Evolutionary conservation across 30 jellyfish, hydroid and myxozoan species (phyloP), one percentile per base, ranked within the genome.

Genomic region (Aurelia sp.): DNA sequence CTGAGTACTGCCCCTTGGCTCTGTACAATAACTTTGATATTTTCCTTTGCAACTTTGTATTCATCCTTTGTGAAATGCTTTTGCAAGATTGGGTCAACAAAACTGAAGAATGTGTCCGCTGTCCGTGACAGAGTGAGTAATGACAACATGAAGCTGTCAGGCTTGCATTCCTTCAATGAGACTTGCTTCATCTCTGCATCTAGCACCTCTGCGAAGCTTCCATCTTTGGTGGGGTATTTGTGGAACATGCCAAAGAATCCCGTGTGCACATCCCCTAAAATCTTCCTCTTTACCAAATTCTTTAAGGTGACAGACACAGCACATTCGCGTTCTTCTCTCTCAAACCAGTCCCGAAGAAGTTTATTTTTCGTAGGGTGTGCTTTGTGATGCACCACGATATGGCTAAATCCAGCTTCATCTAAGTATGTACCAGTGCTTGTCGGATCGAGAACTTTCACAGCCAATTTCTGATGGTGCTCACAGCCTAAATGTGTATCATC

Each of bases 61-160:
- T 93, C 97, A 13, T 89, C 91, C 75, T 85, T 85, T 17, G 94
- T 78, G 86, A 93, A 93, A 70, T 86, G 92, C 83, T 82, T 93
- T 48, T 85, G 92, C 48, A 93, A 53, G 35, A 88, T 85, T 19
- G 96, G 91, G 74, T 89, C 97, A 17, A 93, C 97, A 71, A 87
- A 93, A 74, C 95, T 93, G 84, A 84, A 87, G n/a, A 74, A 63
- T 40, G 78, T 71, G 50, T 91, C 98, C 7, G 97, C 93, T 9
- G 96, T 86, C 52, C 92, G 62, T 20, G 98, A 88, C 80, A 93
- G 64, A 13, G 98, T 93, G 53, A 93, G 64, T 83, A 93, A 53
- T 9, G 98, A 77, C 61, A 93, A 67, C 96, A 93, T 87, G 94
- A 62, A 93, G 37, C 97, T 78, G 62, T 93, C 98, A 13, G 98